phyloP scores from a whole-genome alignment of 2,113 vertebrate genomes.

The Myocastor coypus region DNA sequence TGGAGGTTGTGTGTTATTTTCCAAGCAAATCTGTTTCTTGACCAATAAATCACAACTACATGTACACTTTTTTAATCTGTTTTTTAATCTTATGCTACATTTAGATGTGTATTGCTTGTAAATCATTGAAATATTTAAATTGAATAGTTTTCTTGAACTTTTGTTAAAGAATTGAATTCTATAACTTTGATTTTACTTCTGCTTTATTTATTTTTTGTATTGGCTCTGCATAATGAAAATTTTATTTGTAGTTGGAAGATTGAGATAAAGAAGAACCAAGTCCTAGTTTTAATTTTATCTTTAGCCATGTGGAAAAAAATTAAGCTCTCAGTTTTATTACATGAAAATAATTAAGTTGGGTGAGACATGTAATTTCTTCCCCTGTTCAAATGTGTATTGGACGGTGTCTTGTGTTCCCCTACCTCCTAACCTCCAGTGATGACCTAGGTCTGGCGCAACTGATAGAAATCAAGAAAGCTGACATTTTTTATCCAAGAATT shows the following conservation, averaged over 20 bases:
- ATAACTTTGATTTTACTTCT: neutral
- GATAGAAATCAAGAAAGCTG: neutral
- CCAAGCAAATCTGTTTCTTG: neutral
- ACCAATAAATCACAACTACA: neutral
- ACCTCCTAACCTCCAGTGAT: neutral
- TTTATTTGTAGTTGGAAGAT: neutral
- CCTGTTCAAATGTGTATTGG: neutral
- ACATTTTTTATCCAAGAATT: neutral
- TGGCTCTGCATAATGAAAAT: neutral
- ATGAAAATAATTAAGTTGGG: slow-evolving; percentile 14
- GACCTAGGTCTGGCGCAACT: neutral
- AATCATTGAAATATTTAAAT: neutral
- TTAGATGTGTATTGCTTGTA: neutral
- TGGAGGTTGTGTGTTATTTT: neutral
- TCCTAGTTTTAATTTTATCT: neutral
- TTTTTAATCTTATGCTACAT: neutral
- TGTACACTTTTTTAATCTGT: neutral
- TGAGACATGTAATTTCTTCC: neutral
- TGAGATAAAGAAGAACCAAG: neutral
- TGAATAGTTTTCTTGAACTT: neutral
- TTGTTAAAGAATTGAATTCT: neutral
- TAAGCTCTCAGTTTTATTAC: neutral
- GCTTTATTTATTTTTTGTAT: slow-evolving; percentile 15
- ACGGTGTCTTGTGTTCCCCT: neutral
- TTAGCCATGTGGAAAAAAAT: neutral